Percentiles rank a stretch among this genome's conserved stretches.
Evolutionary conservation across 2,113 vertebrate genomes (phyloP).

Genomic region (Gobio gobio): DNA sequence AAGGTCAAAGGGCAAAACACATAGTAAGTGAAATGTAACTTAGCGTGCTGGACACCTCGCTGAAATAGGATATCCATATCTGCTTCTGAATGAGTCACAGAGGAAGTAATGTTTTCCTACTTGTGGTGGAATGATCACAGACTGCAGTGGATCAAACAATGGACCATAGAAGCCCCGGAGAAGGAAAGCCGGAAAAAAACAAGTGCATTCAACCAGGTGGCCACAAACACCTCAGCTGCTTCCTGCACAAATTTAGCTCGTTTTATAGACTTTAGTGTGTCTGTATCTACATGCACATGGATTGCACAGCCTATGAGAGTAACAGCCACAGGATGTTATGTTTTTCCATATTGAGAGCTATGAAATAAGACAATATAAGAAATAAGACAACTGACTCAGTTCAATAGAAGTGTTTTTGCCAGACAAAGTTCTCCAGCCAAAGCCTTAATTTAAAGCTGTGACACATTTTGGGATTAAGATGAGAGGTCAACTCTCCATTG

Average conservation of each 20-base stretch:
- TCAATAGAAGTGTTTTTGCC: background rate
- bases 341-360: background rate
- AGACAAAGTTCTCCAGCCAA: background rate
- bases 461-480: background rate
- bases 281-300: background rate
- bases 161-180: background rate
- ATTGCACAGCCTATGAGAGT: background rate
- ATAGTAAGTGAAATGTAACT: slow-evolving; percentile 13
- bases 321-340: background rate
- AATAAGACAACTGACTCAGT: background rate
- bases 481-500: background rate
- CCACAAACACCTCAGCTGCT: slow-evolving; percentile 18
- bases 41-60: slow-evolving; percentile 41
- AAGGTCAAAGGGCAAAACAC: background rate
- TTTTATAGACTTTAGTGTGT: background rate
- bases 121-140: slow-evolving; percentile 55
- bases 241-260: background rate
- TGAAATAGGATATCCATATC: slow-evolving; percentile 68
- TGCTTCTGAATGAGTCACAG: slow-evolving; percentile 56
- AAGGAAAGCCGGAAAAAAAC: background rate
- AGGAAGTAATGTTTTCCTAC: slow-evolving; percentile 69
- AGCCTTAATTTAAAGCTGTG: background rate
- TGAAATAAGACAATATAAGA: slow-evolving; percentile 20
- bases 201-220: slow-evolving; percentile 30
- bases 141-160: slow-evolving; percentile 36